Conservation (phyloP, 2,113 vertebrate species). For the Pagrus major region DNA sequence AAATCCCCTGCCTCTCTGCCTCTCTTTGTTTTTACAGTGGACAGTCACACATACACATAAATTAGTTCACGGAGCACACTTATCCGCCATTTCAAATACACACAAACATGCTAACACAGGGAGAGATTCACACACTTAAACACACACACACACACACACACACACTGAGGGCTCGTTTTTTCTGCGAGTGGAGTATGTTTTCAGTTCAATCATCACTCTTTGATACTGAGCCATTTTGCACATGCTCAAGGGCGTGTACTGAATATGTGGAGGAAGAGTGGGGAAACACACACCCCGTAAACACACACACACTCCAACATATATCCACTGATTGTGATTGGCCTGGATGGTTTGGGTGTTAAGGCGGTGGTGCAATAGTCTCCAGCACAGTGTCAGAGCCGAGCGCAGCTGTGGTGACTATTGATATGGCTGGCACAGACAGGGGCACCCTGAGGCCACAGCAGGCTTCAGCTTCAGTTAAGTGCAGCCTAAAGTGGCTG, state of each 20-base stretch:
- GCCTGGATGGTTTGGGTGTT: conserved; percentile 72
- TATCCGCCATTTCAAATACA: conserved; percentile 12
- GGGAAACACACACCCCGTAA: conserved; percentile 47
- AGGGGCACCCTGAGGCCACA: conserved; percentile 62
- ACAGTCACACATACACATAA: conserved; percentile 35
- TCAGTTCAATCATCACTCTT: conserved; percentile 75
- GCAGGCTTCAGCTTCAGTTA: conserved; percentile 75
- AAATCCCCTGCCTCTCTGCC: conserved; percentile 53
- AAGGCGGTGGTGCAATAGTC: conserved; percentile 66
- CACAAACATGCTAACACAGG: background rate
- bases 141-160: conserved; percentile 21
- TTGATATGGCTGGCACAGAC: conserved; percentile 79
- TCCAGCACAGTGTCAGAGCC: conserved; percentile 69
- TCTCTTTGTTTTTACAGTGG: conserved; percentile 59
- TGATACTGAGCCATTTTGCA: conserved; percentile 80
- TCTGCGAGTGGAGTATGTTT: conserved; percentile 68
- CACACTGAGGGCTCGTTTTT: conserved; percentile 53
- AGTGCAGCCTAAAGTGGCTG: conserved; percentile 55
- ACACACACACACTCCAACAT: conserved; percentile 32
- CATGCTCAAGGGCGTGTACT: conserved; percentile 71
- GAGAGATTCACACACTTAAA: background rate
- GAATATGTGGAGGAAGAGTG: conserved; percentile 61
- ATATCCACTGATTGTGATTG: conserved; percentile 72
- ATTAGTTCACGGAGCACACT: conserved; percentile 27
- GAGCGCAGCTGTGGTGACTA: conserved; percentile 66